Percentiles rank a stretch among this genome's conserved stretches.
Evolutionary conservation across 2,888 invertebrate species (phyloP).

Genomic region (Thysanoteuthis rhombus): DNA sequence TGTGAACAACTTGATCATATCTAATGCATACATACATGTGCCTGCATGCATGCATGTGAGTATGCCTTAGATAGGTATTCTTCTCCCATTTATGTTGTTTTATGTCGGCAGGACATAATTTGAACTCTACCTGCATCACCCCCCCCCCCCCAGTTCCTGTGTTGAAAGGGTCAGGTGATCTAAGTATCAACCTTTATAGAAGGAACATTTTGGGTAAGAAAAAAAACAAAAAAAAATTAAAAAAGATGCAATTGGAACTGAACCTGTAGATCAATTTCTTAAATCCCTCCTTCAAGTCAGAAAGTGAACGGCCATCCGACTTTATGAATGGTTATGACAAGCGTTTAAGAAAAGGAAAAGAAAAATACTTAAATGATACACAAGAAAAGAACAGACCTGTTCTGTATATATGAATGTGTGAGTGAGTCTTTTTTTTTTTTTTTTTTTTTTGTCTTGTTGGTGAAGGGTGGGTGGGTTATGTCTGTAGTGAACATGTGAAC

Average conservation of each 20-base stretch:
- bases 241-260: not conserved
- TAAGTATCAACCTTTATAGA: not conserved
- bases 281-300: not conserved
- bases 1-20: not conserved
- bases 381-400: not conserved
- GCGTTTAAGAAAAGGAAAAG: not conserved
- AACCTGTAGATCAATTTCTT: conserved; percentile 12
- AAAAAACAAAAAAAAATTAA: not conserved
- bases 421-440: no score
- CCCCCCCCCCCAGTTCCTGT: not conserved
- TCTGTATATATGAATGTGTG: not conserved
- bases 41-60: not conserved
- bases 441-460: no score
- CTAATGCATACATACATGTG: no score
- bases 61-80: not conserved
- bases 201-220: not conserved
- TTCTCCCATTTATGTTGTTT: not conserved
- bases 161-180: not conserved
- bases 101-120: not conserved
- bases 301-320: not conserved
- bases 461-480: not conserved
- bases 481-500: not conserved
- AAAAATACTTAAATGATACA: not conserved
- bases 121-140: conserved; percentile 12
- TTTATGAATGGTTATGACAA: not conserved